Evolutionary conservation across 2,888 invertebrate species (phyloP), one percentile per base, ranked within the genome.

Genomic region (Alloplasta piceator): DNA sequence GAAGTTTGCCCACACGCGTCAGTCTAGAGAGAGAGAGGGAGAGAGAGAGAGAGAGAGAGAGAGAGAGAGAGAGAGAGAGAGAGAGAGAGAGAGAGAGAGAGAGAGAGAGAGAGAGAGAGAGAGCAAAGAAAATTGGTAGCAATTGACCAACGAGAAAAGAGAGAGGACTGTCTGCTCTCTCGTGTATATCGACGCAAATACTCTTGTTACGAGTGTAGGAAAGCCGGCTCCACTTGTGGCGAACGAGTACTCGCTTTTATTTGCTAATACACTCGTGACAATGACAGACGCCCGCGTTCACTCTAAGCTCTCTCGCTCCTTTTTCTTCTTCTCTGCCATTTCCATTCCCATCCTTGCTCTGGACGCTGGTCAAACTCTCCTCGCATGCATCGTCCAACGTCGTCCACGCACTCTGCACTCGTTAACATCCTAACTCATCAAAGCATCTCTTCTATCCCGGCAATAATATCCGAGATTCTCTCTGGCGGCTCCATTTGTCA

Each of bases 1-100:
- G 87, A 86, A 86, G 86, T 85, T 86, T 85, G 86, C 87, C 86
- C 87, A 87, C 87, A 85, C 86, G 80, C 64, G 68, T 79, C 78
- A 68, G 56, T 68, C 52, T 52, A 60, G 38, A 14, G 55, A 67
- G 66, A 38, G 60, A 60, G 52, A 52, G 52, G 1, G 26, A 2
- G 26, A 26, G 26, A 2, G 26, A 26, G 26, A n/a, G 52, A 52
- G 52, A 2, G 26, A 2, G 26, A 26, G 26, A 2, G 26, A 26
- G 26, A n/a, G n/a, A n/a, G n/a, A n/a, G 52, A 60, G 60, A 67
- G 74, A 48, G 48, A 48, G 7, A 48, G 48, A 48, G 48, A 48
- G 10, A 48, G 55, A 56, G 26, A 4, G 55, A 56, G 7, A 14
- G 55, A 1, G 26, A 6, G 26, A 56, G 36, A 73, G 56, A 58